These are phyloP conservation scores for Probosciger aterrimus DNA, from an alignment of 2,113 vertebrate species.

Conservation along the genomic window DNA sequence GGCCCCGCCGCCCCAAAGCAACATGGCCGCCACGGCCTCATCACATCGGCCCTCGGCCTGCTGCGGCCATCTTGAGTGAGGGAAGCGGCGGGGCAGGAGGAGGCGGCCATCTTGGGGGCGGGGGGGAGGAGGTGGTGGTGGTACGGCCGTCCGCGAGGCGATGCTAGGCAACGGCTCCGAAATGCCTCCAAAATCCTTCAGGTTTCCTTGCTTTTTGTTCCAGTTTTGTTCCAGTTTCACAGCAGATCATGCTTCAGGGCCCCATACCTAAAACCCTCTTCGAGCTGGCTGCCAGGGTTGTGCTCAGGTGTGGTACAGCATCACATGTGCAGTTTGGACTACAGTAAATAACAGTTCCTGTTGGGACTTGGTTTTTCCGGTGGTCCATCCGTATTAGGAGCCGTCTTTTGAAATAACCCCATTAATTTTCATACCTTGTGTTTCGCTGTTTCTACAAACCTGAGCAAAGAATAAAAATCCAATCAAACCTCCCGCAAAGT, in stretches of 20 bases:
- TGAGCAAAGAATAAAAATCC: background rate
- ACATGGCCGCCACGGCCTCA: background rate
- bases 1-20: background rate
- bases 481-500: background rate
- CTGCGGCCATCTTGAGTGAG: background rate
- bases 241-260: background rate
- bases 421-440: background rate
- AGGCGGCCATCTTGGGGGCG: background rate
- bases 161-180: background rate
- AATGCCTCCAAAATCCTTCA: too few relatives aligned
- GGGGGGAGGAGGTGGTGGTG: too few relatives aligned
- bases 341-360: background rate
- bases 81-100: background rate
- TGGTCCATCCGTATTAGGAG: background rate
- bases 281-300: background rate
- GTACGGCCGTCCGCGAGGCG: too few relatives aligned
- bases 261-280: background rate
- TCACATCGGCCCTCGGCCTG: rapidly evolving
- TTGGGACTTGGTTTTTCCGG: rapidly evolving
- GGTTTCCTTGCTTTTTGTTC: background rate
- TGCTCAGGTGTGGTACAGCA: rapidly evolving
- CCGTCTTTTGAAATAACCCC: background rate
- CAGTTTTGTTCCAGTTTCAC: background rate
- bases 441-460: background rate
- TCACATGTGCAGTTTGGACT: rapidly evolving